Evolutionary conservation across 1,140 invertebrate genomes (phyloP), one percentile per base, ranked within the genome.

Genomic region (Euschistus heros): DNA sequence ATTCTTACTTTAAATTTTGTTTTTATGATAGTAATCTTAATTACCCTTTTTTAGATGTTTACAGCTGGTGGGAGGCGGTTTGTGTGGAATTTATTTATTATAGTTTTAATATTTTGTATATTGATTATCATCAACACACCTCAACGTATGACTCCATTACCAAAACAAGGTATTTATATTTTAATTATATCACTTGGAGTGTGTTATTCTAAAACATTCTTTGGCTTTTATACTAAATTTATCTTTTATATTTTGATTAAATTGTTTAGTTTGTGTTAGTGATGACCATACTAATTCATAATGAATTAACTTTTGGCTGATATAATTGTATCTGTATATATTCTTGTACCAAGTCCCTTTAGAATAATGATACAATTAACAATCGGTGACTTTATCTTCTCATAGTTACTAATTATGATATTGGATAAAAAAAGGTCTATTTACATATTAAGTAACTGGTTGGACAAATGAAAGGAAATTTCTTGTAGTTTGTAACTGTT

Each of bases 101-200:
- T 57, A 57, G 54, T 24, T 57, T 17, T 26, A 24, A 26, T 57
- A 2, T 57, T 57, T 14, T 24, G 18, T 15, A 26, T 26, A 10
- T 26, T 57, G 18, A 26, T 57, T 8, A 26, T 57, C 24, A 57
- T 57, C 15, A 24, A 24, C 24, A 57, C 54, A 4, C 54, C 54
- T 57, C 20, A 57, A 57, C 54, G 24, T 2, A 26, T 57, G 18
- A 26, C 18, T 22, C 24, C 54, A 24, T 26, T 57, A 8, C 54
- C 18, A 10, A 57, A 57, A 26, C 54, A 57, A 57, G 54, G 54
- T 57, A 57, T 57, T 50, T 50, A 57, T 57, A 54, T 24, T n/a
- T 20, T 6, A 20, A 54, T 47, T 3, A 17, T 18, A 44, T 17
- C 3, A 47, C 2, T 2, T 5, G 18, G 13, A 13, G 46, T 18